phyloP scores from a whole-genome alignment of 2,113 vertebrate genomes.

The Rutilus rutilus region DNA sequence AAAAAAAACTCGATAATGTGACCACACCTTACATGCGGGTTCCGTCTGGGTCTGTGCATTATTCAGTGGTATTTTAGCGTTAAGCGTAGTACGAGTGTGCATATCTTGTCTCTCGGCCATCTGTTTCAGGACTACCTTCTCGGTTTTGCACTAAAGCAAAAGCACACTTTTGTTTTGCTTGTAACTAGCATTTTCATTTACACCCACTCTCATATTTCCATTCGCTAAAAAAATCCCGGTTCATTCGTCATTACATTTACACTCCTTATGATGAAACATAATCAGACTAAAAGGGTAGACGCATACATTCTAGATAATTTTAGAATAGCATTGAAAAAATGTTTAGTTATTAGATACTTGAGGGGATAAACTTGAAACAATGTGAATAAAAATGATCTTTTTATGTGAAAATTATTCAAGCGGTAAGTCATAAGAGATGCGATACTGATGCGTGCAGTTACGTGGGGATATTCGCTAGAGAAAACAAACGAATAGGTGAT shows the following conservation, averaged over 20 bases:
- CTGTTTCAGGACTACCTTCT: slow-evolving; percentile 48
- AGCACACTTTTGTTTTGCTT: slow-evolving; percentile 47
- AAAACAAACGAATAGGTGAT: slow-evolving; percentile 34
- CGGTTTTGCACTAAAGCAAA: slow-evolving; percentile 51
- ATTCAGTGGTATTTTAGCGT: slow-evolving; percentile 63
- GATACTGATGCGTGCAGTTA: slow-evolving; percentile 68
- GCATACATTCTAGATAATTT: slow-evolving; percentile 58
- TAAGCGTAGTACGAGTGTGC: slow-evolving; percentile 48
- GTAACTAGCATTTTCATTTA: slow-evolving; percentile 65
- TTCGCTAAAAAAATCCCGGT: slow-evolving; percentile 46
- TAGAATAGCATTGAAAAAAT: slow-evolving; percentile 21
- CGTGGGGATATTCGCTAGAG: background rate
- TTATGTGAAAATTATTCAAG: slow-evolving; percentile 79
- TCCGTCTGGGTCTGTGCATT: background rate
- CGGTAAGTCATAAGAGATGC: slow-evolving; percentile 68
- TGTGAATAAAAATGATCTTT: slow-evolving; percentile 72
- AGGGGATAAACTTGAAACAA: slow-evolving; percentile 78
- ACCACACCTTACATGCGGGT: background rate
- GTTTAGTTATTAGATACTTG: slow-evolving; percentile 63
- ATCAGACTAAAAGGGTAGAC: slow-evolving; percentile 24
- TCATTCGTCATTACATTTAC: slow-evolving; percentile 47
- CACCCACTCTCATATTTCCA: slow-evolving; percentile 64
- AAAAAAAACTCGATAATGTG: background rate
- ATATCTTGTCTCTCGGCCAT: slow-evolving; percentile 25
- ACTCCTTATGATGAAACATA: slow-evolving; percentile 56